phyloP scores from a whole-genome alignment of 2,797 vertebrate genomes.

The Phoebastria nigripes region DNA sequence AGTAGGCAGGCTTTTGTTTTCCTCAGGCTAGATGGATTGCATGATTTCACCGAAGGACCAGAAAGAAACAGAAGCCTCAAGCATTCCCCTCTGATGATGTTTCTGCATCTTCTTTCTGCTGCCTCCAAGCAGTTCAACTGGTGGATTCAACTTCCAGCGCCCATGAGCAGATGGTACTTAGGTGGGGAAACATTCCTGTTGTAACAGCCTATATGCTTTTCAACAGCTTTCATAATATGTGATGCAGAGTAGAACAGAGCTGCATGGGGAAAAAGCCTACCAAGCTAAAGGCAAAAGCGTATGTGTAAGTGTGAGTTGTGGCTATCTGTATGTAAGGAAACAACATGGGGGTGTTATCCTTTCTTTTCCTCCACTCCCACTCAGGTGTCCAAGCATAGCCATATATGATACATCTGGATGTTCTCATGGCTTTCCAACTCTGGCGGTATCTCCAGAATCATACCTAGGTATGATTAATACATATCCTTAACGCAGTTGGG shows the following conservation, averaged over 20 bases:
- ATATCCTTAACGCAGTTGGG: background rate
- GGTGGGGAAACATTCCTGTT: background rate
- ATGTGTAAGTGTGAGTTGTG: background rate
- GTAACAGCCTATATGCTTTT: background rate
- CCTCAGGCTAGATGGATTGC: background rate
- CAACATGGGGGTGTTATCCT: background rate
- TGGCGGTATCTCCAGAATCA: background rate
- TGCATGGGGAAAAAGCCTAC: background rate
- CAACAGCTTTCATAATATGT: background rate
- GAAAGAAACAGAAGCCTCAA: background rate
- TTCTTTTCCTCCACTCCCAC: background rate
- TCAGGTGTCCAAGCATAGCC: background rate
- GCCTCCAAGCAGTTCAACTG: background rate
- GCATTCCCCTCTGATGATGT: background rate
- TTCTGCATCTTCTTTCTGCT: background rate
- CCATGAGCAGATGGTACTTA: conserved; percentile 28
- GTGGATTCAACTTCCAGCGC: background rate
- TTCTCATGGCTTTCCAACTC: background rate
- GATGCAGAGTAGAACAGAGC: background rate
- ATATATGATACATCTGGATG: background rate
- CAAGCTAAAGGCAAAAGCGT: conserved; percentile 19
- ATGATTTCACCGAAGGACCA: background rate
- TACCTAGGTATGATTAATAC: background rate
- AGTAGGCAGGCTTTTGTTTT: background rate
- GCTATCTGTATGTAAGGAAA: background rate